Evolutionary conservation across 2,888 invertebrate genomes (phyloP).

Genomic region (Neoaliturus tenellus): DNA sequence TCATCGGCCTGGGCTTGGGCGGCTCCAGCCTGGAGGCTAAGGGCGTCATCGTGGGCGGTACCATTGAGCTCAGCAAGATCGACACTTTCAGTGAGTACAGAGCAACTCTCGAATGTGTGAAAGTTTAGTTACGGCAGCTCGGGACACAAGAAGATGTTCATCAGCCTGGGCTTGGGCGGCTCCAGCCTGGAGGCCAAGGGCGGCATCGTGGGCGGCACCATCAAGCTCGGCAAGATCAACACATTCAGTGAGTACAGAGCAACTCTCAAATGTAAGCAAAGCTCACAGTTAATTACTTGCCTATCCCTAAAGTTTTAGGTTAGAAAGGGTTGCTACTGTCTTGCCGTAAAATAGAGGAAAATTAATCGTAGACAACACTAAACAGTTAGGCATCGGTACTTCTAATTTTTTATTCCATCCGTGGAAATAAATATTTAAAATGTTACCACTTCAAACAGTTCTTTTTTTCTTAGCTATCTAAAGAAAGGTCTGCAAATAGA

Average conservation of each 20-base stretch:
- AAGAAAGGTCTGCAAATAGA: too few species aligned
- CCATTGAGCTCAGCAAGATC: slow-evolving; percentile 92
- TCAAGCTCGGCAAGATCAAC: slow-evolving; percentile 92
- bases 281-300: too few species aligned
- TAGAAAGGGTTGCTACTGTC: too few species aligned
- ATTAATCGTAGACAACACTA: too few species aligned
- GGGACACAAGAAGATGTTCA: slow-evolving; percentile 95
- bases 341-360: too few species aligned
- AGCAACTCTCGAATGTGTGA: slow-evolving; percentile 94
- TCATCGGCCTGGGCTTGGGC: slow-evolving; percentile 90
- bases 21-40: slow-evolving; percentile 96
- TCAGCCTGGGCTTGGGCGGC: slow-evolving; percentile 90
- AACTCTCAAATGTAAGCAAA: too few species aligned
- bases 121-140: slow-evolving; percentile 95
- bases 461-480: too few species aligned
- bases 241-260: slow-evolving; percentile 87
- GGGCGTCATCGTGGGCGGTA: slow-evolving; percentile 98
- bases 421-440: too few species aligned
- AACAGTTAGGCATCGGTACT: too few species aligned
- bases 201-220: slow-evolving; percentile 97
- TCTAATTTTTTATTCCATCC: too few species aligned
- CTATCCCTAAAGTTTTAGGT: too few species aligned
- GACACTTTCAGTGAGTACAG: slow-evolving; percentile 89
- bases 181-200: slow-evolving; percentile 97
- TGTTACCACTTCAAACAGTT: too few species aligned